A percentile compares a stretch with the other conserved stretches of the same genome.
phyloP scores from a whole-genome alignment of 2,113 vertebrate genomes.

The Lophotis ruficrista region DNA sequence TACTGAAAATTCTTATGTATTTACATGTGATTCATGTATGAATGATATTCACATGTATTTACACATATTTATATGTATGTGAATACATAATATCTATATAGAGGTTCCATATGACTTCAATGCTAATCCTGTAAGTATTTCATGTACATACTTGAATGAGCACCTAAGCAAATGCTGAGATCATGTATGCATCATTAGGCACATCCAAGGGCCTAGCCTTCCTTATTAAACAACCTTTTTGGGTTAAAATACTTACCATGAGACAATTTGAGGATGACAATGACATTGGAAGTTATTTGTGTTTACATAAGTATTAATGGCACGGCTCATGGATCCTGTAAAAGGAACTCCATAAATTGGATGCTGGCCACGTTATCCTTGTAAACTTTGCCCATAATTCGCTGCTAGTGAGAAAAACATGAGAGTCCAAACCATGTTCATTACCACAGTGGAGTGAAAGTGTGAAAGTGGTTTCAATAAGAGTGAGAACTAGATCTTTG shows the following conservation, averaged over 20 bases:
- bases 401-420: background rate
- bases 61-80: background rate
- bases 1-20: background rate
- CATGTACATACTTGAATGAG: background rate
- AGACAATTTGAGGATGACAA: background rate
- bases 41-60: background rate
- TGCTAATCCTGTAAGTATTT: background rate
- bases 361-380: background rate
- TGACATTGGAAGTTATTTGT: background rate
- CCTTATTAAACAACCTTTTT: background rate
- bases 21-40: background rate
- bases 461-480: background rate
- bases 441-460: background rate
- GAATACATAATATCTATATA: background rate
- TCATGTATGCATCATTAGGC: background rate
- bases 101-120: background rate
- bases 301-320: background rate
- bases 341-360: background rate
- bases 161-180: background rate
- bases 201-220: background rate
- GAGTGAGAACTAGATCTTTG: background rate
- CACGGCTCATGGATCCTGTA: background rate
- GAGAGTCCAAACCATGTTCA: background rate
- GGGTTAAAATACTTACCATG: background rate
- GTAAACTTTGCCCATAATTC: background rate